Percentiles rank a stretch among this genome's conserved stretches.
Conservation (phyloP, 2,797 vertebrate genomes). For the Scolopax rusticola region DNA sequence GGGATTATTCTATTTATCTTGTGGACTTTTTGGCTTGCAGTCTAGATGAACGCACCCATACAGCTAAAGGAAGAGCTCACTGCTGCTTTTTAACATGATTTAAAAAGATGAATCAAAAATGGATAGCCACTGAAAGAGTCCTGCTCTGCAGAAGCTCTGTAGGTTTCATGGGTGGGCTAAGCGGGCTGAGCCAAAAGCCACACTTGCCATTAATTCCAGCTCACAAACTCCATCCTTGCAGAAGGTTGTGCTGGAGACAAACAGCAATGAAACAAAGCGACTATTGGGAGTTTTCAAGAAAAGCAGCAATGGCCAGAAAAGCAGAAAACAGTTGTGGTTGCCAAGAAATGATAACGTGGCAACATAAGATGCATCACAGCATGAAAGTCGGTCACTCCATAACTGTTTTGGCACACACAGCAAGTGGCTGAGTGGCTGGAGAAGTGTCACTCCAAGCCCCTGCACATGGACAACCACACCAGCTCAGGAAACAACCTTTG, state of each 20-base stretch:
- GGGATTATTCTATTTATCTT: not conserved
- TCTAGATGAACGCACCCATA: not conserved
- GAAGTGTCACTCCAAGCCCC: not conserved
- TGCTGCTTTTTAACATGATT: not conserved
- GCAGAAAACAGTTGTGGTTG: not conserved
- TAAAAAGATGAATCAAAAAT: not conserved
- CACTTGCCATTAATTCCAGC: conserved; percentile 22
- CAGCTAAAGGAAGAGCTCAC: not conserved
- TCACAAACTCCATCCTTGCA: not conserved
- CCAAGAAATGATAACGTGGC: not conserved
- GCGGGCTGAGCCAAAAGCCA: conserved; percentile 13
- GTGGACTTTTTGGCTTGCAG: rapidly evolving
- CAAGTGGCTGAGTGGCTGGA: not conserved
- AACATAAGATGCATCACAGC: not conserved
- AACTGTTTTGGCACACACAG: not conserved
- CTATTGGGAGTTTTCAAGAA: not conserved
- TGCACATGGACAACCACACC: not conserved
- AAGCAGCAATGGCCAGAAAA: not conserved
- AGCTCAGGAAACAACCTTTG: not conserved
- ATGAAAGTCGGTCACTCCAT: not conserved
- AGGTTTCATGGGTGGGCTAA: not conserved
- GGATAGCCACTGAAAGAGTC: not conserved
- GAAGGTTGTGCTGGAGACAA: not conserved
- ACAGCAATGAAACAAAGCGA: not conserved
- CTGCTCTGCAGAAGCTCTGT: not conserved